A percentile compares a stretch with the other conserved stretches of the same genome.
These are phyloP conservation scores for Sesia bembeciformis DNA, from an alignment of 2,888 invertebrate species.

Conservation along the genomic window DNA sequence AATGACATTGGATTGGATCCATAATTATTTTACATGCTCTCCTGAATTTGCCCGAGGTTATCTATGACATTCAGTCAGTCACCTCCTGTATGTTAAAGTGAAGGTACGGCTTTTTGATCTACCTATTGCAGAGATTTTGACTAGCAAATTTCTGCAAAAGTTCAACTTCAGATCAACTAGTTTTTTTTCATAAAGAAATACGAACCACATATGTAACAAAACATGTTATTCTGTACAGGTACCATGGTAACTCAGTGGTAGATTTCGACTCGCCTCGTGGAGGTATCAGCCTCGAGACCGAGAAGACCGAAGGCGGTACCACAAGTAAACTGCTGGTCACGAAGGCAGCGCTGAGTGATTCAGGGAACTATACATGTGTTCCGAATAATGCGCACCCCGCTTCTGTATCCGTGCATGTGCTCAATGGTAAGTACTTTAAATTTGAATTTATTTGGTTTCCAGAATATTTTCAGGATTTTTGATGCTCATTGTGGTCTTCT, in stretches of 20 bases:
- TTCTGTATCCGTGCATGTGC: slow-evolving; percentile 87
- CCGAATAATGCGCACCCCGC: slow-evolving; percentile 89
- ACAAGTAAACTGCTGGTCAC: slow-evolving; percentile 90
- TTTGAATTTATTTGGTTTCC: no score
- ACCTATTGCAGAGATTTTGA: neutral
- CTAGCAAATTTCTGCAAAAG: neutral
- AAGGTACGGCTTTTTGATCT: no score
- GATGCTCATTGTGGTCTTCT: no score
- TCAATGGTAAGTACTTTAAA: slow-evolving; percentile 78
- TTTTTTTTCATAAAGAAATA: no score
- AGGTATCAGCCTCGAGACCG: slow-evolving; percentile 91
- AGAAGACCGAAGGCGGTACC: slow-evolving; percentile 89
- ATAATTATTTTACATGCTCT: no score
- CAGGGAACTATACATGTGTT: slow-evolving; percentile 93
- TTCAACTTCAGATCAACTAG: no score
- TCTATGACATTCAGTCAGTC: no score
- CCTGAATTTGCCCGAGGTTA: no score
- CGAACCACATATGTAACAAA: no score
- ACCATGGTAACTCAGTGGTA: slow-evolving; percentile 86
- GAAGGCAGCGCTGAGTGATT: slow-evolving; percentile 87
- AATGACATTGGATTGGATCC: no score
- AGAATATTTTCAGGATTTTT: no score
- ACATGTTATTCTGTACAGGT: slow-evolving; percentile 65
- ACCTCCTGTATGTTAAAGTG: no score
- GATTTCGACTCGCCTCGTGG: slow-evolving; percentile 90